Percentiles rank a stretch among this genome's conserved stretches.
Evolutionary conservation across 2,888 invertebrate genomes (phyloP).

Genomic region (Anthophora plumipes): DNA sequence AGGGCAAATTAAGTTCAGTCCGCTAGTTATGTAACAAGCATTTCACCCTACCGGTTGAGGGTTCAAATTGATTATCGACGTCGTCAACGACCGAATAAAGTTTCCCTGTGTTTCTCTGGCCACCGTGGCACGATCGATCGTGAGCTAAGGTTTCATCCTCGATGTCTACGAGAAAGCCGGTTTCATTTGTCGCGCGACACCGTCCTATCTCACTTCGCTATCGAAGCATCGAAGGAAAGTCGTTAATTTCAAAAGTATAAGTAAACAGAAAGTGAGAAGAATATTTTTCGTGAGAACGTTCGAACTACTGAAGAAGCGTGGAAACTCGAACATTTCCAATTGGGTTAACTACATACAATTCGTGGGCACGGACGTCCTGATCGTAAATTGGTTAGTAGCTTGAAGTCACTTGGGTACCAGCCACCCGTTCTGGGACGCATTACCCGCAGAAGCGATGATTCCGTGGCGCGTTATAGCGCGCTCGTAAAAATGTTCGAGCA

Average conservation of each 20-base stretch:
- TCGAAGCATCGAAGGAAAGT: constrained; percentile 12
- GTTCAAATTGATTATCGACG: constrained; percentile 34
- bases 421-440: constrained; percentile 31
- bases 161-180: not conserved
- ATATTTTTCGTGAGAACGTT: constrained; percentile 7
- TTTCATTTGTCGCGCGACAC: constrained; percentile 19
- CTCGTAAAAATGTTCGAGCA: constrained; percentile 42
- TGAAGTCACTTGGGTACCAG: constrained; percentile 44
- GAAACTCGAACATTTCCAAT: constrained; percentile 23
- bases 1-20: constrained; percentile 20
- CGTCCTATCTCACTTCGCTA: not conserved
- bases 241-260: constrained; percentile 40
- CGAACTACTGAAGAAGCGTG: too few relatives aligned
- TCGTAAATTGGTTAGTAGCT: constrained; percentile 59
- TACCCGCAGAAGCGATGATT: constrained; percentile 48
- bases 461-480: constrained; percentile 35
- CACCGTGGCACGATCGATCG: constrained; percentile 5
- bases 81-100: constrained; percentile 38
- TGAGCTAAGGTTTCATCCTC: not conserved
- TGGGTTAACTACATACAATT: constrained; percentile 55
- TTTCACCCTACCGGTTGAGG: constrained; percentile 16
- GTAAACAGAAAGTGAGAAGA: not conserved
- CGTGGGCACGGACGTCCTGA: constrained; percentile 40
- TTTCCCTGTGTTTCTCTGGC: constrained; percentile 35
- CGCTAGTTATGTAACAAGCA: constrained; percentile 31